Percentiles rank a stretch among this genome's conserved stretches.
Conservation (phyloP, 2,797 vertebrate species). For the Erethizon dorsatum region DNA sequence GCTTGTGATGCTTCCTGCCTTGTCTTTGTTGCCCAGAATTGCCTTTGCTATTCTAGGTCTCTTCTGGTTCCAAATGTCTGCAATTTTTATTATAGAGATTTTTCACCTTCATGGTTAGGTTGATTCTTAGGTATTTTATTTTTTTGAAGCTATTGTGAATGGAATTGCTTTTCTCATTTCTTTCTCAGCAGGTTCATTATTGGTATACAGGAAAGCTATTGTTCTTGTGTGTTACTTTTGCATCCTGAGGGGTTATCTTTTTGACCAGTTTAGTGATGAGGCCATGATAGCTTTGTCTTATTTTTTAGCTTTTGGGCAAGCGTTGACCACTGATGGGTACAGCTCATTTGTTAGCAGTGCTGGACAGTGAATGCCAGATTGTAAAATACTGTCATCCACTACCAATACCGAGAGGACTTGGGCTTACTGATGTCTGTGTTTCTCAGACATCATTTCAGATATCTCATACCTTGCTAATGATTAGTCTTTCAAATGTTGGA, state of each 20-base stretch:
- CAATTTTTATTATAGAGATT: neutral
- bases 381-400: neutral
- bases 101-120: neutral
- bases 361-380: neutral
- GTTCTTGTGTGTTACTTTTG: neutral
- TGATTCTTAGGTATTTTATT: neutral
- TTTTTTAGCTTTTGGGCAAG: neutral
- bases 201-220: neutral
- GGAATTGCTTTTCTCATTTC: neutral
- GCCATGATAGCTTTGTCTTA: neutral
- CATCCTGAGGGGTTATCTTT: neutral
- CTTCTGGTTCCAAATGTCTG: too few species aligned
- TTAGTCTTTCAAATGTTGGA: neutral
- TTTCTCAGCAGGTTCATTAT: neutral
- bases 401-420: neutral
- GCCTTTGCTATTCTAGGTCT: too few species aligned
- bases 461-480: neutral
- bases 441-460: constrained; percentile 1
- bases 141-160: neutral
- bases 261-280: neutral
- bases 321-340: neutral
- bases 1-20: neutral
- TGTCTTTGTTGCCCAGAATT: neutral
- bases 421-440: neutral
- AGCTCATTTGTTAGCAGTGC: neutral